These are phyloP conservation scores for Philereme vetulata DNA, from an alignment of 2,888 invertebrate species.

Conservation along the genomic window DNA sequence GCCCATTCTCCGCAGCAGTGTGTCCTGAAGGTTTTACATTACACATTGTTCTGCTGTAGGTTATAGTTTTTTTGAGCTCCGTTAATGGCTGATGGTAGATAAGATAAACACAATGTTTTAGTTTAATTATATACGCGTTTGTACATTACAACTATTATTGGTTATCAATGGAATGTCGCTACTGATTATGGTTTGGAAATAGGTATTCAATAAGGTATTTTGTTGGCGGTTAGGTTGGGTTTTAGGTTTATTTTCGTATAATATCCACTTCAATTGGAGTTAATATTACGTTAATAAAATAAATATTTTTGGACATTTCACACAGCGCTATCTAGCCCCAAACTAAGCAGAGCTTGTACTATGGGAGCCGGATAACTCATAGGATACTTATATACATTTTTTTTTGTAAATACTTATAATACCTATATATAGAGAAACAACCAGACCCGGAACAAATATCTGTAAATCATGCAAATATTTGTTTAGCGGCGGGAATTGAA, in stretches of 20 bases:
- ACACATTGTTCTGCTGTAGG: slow-evolving; percentile 61
- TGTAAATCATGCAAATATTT: too few species aligned
- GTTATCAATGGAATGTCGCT: slow-evolving; percentile 34
- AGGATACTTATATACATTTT: too few species aligned
- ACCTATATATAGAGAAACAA: too few species aligned
- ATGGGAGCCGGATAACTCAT: too few species aligned
- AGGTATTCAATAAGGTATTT: slow-evolving; percentile 15
- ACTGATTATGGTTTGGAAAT: slow-evolving; percentile 12
- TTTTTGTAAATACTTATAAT: too few species aligned
- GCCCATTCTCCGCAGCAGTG: slow-evolving; percentile 41
- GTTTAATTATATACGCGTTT: slow-evolving; percentile 70
- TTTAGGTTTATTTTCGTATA: not conserved
- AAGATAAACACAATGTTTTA: slow-evolving; percentile 79
- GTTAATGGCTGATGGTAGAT: slow-evolving; percentile 80
- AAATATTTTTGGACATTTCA: too few species aligned
- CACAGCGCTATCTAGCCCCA: too few species aligned
- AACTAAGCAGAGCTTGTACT: too few species aligned
- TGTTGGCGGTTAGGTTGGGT: not conserved
- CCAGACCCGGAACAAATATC: too few species aligned
- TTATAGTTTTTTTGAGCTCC: slow-evolving; percentile 68
- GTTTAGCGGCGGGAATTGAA: too few species aligned
- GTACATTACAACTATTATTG: slow-evolving; percentile 37
- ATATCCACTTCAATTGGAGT: too few species aligned
- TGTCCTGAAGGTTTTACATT: slow-evolving; percentile 51
- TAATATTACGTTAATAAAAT: too few species aligned